phyloP scores from a whole-genome alignment of 2,113 vertebrate species.

The Misgurnus anguillicaudatus region DNA sequence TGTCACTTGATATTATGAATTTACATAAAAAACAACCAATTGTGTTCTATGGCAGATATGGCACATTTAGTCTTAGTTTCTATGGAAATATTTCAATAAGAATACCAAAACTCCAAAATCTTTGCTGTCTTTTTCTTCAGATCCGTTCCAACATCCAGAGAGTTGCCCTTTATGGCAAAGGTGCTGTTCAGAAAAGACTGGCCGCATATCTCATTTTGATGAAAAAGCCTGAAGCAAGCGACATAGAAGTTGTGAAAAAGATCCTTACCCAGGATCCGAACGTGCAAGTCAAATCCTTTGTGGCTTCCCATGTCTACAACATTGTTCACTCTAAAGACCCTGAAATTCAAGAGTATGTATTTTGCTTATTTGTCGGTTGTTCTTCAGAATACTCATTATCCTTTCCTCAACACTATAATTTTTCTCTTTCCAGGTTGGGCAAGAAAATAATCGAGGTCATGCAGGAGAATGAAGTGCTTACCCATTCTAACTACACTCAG shows the following conservation, averaged over 20 bases:
- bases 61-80: background rate
- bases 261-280: conserved; percentile 68
- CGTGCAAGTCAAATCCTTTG: conserved; percentile 84
- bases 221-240: conserved; percentile 72
- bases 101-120: background rate
- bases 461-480: conserved; percentile 64
- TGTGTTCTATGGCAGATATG: background rate
- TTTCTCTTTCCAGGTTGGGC: conserved; percentile 57
- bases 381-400: background rate
- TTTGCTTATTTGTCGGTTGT: background rate
- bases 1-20: background rate
- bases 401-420: background rate
- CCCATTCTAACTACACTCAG: conserved; percentile 67
- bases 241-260: conserved; percentile 70
- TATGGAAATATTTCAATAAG: background rate
- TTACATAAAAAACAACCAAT: background rate
- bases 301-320: conserved; percentile 86
- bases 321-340: conserved; percentile 76
- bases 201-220: conserved; percentile 87
- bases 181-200: conserved; percentile 79
- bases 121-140: conserved; percentile 73
- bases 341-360: conserved; percentile 61
- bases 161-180: conserved; percentile 45
- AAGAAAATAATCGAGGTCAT: conserved; percentile 74
- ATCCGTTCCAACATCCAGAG: conserved; percentile 78